Evolutionary conservation across 1,140 invertebrate genomes (phyloP).

Genomic region (Frieseomelitta varia): DNA sequence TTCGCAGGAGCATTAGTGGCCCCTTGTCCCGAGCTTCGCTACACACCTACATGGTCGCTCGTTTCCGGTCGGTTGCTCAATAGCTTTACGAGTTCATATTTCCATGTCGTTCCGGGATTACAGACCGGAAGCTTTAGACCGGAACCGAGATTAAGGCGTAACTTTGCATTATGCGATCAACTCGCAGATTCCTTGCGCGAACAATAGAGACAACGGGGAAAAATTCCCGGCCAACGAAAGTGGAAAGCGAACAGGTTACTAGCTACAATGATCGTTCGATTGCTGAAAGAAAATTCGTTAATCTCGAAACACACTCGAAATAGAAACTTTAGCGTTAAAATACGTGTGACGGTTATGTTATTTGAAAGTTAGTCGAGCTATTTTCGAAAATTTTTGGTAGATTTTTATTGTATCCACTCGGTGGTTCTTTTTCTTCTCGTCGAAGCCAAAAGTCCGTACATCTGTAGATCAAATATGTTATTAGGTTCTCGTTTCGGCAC

Average conservation of each 20-base stretch:
- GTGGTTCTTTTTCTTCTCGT: neutral
- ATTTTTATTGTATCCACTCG: neutral
- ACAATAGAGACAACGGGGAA: neutral
- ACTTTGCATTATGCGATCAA: slow-evolving; percentile 16
- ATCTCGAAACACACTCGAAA: too few species aligned
- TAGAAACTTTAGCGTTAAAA: neutral
- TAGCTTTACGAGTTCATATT: slow-evolving; percentile 53
- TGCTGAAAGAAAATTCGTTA: neutral
- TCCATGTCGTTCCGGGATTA: slow-evolving; percentile 47
- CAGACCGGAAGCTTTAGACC: neutral
- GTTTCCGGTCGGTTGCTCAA: slow-evolving; percentile 43
- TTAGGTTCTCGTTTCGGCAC: neutral
- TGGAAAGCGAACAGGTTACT: neutral
- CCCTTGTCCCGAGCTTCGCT: slow-evolving; percentile 42
- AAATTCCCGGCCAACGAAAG: neutral
- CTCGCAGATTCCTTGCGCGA: neutral
- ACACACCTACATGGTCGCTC: slow-evolving; percentile 1
- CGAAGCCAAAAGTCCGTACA: neutral
- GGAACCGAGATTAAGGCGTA: slow-evolving; percentile 18
- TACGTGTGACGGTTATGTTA: neutral
- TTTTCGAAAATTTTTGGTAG: neutral
- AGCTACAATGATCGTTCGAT: neutral
- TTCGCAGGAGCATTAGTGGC: slow-evolving; percentile 60
- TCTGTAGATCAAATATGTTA: neutral
- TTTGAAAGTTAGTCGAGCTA: neutral